Percentiles rank a stretch among this genome's conserved stretches.
phyloP scores from a whole-genome alignment of 2,888 invertebrate genomes.

The Chalcis sispes region DNA sequence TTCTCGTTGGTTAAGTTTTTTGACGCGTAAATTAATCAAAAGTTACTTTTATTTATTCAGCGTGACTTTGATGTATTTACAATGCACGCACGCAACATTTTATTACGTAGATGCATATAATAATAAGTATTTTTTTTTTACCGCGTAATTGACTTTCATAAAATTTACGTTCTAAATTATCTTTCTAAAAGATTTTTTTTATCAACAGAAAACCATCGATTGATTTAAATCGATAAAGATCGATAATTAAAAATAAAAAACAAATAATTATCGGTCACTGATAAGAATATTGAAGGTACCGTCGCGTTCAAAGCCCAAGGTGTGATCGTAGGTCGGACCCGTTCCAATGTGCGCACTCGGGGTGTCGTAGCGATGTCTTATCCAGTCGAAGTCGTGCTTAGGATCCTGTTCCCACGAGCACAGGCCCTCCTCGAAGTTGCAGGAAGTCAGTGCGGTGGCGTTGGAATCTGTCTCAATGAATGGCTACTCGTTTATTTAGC shows the following conservation, averaged over 20 bases:
- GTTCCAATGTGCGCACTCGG: constrained; percentile 83
- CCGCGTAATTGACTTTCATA: no score
- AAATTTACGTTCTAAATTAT: no score
- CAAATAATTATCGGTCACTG: no score
- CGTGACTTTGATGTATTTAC: no score
- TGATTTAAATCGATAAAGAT: neutral
- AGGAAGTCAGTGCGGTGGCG: constrained; percentile 76
- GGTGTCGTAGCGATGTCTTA: constrained; percentile 80
- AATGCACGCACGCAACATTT: no score
- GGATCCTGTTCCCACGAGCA: constrained; percentile 89
- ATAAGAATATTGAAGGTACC: constrained; percentile 71
- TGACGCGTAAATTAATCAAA: no score
- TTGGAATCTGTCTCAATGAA: constrained; percentile 68
- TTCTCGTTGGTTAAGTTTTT: neutral
- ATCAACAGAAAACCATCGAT: neutral
- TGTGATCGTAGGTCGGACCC: constrained; percentile 88
- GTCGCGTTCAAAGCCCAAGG: constrained; percentile 78
- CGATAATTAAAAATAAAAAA: neutral
- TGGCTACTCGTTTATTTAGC: constrained; percentile 1
- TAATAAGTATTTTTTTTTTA: no score
- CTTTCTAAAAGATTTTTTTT: no score
- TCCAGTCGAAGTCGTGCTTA: constrained; percentile 86
- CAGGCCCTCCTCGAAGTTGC: constrained; percentile 83
- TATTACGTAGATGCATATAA: no score
- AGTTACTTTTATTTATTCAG: no score